These are phyloP conservation scores for Hymenochirus boettgeri DNA, from an alignment of 2,113 vertebrate genomes.

Conservation along the genomic window DNA sequence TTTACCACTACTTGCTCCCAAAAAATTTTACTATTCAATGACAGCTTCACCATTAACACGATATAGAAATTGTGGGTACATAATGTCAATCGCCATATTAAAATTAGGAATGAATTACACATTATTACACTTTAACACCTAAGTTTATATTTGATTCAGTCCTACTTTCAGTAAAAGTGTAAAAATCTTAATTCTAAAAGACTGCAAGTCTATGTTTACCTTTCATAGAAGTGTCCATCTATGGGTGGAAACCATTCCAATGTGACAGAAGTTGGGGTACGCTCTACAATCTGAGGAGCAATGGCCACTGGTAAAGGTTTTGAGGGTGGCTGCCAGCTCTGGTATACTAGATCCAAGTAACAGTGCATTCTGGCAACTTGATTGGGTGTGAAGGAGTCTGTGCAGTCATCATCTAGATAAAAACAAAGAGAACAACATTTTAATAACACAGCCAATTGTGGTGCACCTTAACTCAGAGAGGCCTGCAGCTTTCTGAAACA, in stretches of 20 bases:
- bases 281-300: conserved; percentile 83
- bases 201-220: conserved; percentile 72
- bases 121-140: no score
- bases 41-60: no score
- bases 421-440: conserved; percentile 27
- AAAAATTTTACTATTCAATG: no score
- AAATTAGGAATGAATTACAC: no score
- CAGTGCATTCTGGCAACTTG: conserved; percentile 98
- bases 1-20: no score
- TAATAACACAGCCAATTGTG: background rate
- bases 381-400: conserved; percentile 93
- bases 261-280: conserved; percentile 67
- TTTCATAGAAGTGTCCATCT: conserved; percentile 89
- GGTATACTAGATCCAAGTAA: conserved; percentile 93
- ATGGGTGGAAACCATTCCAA: conserved; percentile 96
- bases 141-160: no score
- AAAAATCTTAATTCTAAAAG: no score
- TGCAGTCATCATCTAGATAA: conserved; percentile 88
- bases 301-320: conserved; percentile 83
- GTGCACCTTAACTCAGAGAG: conserved; percentile 19
- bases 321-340: conserved; percentile 82
- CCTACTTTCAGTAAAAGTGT: no score
- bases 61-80: no score
- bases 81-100: no score
- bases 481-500: conserved; percentile 32